These are phyloP conservation scores for Drosophila nigrodunni DNA, from an alignment of 1,140 invertebrate genomes.

Conservation along the genomic window DNA sequence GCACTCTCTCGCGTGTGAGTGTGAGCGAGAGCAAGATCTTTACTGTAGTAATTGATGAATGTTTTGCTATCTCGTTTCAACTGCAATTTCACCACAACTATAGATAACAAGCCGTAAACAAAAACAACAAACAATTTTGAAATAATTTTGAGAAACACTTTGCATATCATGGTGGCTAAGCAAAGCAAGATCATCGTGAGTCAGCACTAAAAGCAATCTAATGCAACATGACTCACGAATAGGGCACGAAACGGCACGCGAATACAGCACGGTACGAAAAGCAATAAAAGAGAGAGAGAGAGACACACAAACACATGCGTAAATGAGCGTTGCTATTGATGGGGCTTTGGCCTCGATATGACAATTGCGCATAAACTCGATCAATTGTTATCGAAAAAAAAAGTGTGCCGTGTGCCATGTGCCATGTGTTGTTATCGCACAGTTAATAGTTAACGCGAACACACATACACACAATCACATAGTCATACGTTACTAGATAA, in stretches of 20 bases:
- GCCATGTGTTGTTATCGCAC: constrained; percentile 22
- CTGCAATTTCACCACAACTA: constrained; percentile 47
- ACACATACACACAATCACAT: constrained; percentile 7
- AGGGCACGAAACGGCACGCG: constrained; percentile 13
- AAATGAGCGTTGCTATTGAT: too few species aligned
- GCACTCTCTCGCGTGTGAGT: not conserved
- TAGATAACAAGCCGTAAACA: constrained; percentile 22
- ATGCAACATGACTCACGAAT: constrained; percentile 33
- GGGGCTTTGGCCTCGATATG: constrained; percentile 19
- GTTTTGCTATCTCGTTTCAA: not conserved
- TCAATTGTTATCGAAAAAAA: constrained; percentile 30
- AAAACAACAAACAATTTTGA: constrained; percentile 10
- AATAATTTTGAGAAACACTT: constrained; percentile 21
- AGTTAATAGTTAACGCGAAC: constrained; percentile 1
- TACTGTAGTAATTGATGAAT: not conserved
- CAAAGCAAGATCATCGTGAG: constrained; percentile 40
- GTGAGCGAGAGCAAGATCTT: constrained; percentile 9
- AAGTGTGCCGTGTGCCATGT: constrained; percentile 23
- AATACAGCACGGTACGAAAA: constrained; percentile 16
- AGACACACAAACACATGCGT: too few species aligned
- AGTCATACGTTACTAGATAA: not conserved
- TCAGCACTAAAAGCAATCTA: constrained; percentile 27
- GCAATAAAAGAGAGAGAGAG: not conserved
- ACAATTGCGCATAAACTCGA: constrained; percentile 26
- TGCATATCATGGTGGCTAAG: constrained; percentile 35